Base-by-base conservation (phyloP, 2,888 invertebrate genomes). In the Agriopis aurantiaria region DNA sequence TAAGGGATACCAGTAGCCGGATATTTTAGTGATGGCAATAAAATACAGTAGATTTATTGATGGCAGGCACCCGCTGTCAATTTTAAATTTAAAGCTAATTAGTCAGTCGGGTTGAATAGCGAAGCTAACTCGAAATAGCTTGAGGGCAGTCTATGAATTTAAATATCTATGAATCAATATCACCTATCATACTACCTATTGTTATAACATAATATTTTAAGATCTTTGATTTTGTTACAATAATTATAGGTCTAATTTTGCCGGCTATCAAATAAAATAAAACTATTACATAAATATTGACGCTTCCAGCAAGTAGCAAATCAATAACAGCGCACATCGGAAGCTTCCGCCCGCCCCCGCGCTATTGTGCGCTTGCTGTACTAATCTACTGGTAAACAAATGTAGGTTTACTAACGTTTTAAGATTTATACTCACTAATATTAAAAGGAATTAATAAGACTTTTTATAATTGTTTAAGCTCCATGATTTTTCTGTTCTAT, bases 311-410 rank as follows among this genome's bases (percentile, higher is more conserved):
- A 46, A 78, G 75, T 77, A 78, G 78, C 80, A 77, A 80, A 80
- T 80, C 79, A 79, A 79, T 82, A 75, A 79, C 73, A 62, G 70
- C 75, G 78, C 75, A 74, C 77, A 80, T 82, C 83, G 71, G 82
- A 81, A 83, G 84, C 53, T 1, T 33, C 52, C 81, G 76, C 67
- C 83, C 89, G 89, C 91, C 90, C 87, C 87, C 91, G 81, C 86
- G 71, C 87, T 78, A 89, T 90, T 90, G 33, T 33, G 33, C 33
- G 33, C 90, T 76, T 7, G 41, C 51, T 61, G 5, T 46, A 61
- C 43, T 17, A 61, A 43, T 43, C 43, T 52, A 17, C 43, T 11
- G 8, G 33, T 33, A 4, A 4, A 23, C 33, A 8, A 9, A 23
- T 14, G 33, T 3, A 6, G 11, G 10, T 40, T 46, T 69, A 63